These are phyloP conservation scores for Gryon sp. DNA, from an alignment of 1,140 invertebrate species.

Conservation along the genomic window DNA sequence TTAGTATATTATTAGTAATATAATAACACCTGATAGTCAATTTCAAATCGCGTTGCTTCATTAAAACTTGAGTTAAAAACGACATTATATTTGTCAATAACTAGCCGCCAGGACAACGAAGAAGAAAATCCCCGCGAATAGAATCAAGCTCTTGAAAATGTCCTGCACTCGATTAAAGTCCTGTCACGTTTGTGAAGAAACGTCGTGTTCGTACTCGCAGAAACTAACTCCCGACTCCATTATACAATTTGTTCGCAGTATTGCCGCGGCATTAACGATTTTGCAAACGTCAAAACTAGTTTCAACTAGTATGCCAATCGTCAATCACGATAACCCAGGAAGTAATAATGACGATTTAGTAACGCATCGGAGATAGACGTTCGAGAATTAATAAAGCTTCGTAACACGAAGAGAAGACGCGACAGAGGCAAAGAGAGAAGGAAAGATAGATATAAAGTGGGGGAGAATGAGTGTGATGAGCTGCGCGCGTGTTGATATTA, in stretches of 20 bases:
- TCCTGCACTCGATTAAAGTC: constrained; percentile 47
- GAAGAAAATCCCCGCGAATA: constrained; percentile 27
- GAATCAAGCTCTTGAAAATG: constrained; percentile 35
- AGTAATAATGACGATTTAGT: constrained; percentile 40
- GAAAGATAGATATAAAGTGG: too few relatives aligned
- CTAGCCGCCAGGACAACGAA: not conserved
- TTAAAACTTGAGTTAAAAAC: not conserved
- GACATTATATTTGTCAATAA: constrained; percentile 47
- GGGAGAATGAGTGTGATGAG: not conserved
- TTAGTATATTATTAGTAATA: constrained; percentile 40
- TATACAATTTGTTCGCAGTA: constrained; percentile 46
- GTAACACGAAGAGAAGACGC: too few relatives aligned
- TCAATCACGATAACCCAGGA: constrained; percentile 30
- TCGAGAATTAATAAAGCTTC: constrained; percentile 46
- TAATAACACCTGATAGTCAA: constrained; percentile 31
- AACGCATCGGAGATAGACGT: constrained; percentile 20
- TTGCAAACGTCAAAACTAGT: constrained; percentile 42
- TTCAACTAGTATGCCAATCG: constrained; percentile 9
- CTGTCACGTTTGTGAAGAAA: constrained; percentile 54
- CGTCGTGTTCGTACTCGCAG: constrained; percentile 38
- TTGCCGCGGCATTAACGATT: constrained; percentile 29
- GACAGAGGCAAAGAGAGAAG: too few relatives aligned
- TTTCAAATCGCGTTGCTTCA: constrained; percentile 4
- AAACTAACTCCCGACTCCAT: constrained; percentile 27
- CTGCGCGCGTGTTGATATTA: constrained; percentile 32